Percentiles rank a stretch among this genome's conserved stretches.
phyloP scores from a whole-genome alignment of 2,888 invertebrate species.

The Noctua janthe region DNA sequence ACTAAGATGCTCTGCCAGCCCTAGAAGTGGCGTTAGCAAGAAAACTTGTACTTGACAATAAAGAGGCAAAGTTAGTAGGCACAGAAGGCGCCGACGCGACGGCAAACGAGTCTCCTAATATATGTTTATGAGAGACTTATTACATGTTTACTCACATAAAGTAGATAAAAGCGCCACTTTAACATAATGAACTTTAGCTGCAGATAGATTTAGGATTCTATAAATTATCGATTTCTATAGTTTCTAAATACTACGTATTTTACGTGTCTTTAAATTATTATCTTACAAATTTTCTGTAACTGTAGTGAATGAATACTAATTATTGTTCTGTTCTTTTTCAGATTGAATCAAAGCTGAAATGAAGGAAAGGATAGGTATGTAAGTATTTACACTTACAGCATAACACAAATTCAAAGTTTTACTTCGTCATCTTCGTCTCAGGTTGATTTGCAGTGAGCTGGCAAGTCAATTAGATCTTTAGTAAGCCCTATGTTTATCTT shows the following conservation, averaged over 20 bases:
- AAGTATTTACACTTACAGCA: slow-evolving; percentile 43
- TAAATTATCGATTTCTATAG: slow-evolving; percentile 22
- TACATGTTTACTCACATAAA: slow-evolving; percentile 42
- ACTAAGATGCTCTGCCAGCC: not conserved
- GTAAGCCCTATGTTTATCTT: not conserved
- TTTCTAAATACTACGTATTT: slow-evolving; percentile 1
- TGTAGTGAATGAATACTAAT: slow-evolving; percentile 12
- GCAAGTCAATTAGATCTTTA: not conserved
- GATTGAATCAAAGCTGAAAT: slow-evolving; percentile 81
- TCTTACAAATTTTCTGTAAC: not conserved
- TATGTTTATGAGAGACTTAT: slow-evolving; percentile 39
- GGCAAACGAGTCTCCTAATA: slow-evolving; percentile 30
- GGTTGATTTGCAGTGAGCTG: not conserved
- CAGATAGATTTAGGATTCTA: slow-evolving; percentile 33
- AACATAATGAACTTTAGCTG: slow-evolving; percentile 32
- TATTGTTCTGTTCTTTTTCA: slow-evolving; percentile 74
- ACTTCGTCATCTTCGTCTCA: not conserved
- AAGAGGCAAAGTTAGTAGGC: slow-evolving; percentile 20
- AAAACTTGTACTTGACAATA: slow-evolving; percentile 37
- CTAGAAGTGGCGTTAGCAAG: slow-evolving; percentile 9
- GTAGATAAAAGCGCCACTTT: slow-evolving; percentile 34
- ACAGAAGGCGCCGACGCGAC: slow-evolving; percentile 47
- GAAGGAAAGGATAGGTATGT: slow-evolving; percentile 83
- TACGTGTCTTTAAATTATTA: not conserved
- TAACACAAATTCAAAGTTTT: not conserved